phyloP scores from a whole-genome alignment of 2,113 vertebrate species.

The Murina feae region DNA sequence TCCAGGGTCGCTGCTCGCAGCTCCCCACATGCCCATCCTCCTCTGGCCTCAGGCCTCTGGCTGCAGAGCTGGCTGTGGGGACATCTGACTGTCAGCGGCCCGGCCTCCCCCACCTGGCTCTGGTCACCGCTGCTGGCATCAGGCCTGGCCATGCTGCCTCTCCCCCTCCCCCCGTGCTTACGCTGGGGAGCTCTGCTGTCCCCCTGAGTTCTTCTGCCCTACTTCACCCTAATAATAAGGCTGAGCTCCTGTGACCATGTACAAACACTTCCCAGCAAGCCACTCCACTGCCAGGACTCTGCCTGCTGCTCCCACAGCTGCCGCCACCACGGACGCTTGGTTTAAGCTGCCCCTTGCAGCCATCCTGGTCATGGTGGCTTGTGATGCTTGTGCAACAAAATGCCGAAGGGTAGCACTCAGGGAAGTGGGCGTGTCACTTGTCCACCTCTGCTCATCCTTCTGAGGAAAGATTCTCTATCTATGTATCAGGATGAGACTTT shows the following conservation, averaged over 20 bases:
- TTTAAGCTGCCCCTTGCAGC: slow-evolving; percentile 8
- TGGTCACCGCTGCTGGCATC: background rate
- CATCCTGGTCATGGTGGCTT: background rate
- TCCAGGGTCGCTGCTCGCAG: background rate
- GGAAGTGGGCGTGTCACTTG: background rate
- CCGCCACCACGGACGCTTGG: background rate
- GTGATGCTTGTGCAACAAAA: slow-evolving; percentile 4
- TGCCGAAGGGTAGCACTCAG: background rate
- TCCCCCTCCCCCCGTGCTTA: background rate
- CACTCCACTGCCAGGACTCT: background rate
- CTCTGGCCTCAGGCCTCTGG: background rate
- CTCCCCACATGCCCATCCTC: background rate
- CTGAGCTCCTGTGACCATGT: background rate
- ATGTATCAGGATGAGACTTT: background rate
- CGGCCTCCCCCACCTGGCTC: background rate
- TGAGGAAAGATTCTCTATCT: background rate
- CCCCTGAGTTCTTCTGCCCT: background rate
- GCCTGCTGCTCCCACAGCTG: slow-evolving; percentile 64
- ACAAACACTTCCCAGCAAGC: slow-evolving; percentile 14
- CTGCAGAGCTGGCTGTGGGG: background rate
- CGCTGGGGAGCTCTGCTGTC: background rate
- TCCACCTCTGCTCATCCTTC: background rate
- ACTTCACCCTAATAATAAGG: background rate
- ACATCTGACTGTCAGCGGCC: background rate
- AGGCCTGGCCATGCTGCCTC: fast-evolving